Base-by-base conservation (phyloP, 2,888 invertebrate genomes). In the Anodontia alba region DNA sequence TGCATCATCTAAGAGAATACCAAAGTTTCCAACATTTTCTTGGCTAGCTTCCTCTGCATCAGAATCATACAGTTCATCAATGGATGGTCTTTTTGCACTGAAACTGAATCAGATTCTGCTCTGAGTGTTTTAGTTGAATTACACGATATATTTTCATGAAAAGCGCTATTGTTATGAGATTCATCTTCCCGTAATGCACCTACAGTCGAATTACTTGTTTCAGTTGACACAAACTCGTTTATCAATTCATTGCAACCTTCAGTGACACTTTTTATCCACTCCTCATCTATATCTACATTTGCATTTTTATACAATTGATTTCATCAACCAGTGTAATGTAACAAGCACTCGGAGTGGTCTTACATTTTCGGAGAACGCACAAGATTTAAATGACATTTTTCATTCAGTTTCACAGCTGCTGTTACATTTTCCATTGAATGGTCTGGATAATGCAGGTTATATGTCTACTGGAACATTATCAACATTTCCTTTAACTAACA, bases 391-490 rank as follows among this genome's bases (percentile, higher is more conserved):
- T 15, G 80, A 69, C 49, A 84, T 23, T 72, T 86, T 51, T 86
- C 80, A 54, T 88, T 88, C 31, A 88, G 54, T 54, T 86, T 78
- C 5, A 87, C 78, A 62, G 82, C 54, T 49, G 87, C 72, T 70
- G 86, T 87, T 15, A 76, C 73, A 43, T 81, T 66, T 49, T 80
- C 79, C 81, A 78, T 76, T 12, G 82, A 23, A 46, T 71, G 70
- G 62, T 85, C 49, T 73, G 76, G 80, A 8, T 76, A 42, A 38
- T 33, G 57, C 84, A 57, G 83, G 81, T 66, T 83, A 81, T 29
- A 87, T 80, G 77, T 88, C 87, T 66, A 81, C 75, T 42, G 88
- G 88, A 23, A 86, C 85, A 86, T 87, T 86, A 1, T 87, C 68
- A 76, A 80, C 80, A 76, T 87, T 87, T 67, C 88, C 87, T 80